Base-by-base conservation (phyloP, 2,113 vertebrate species). In the Piliocolobus tephrosceles region DNA sequence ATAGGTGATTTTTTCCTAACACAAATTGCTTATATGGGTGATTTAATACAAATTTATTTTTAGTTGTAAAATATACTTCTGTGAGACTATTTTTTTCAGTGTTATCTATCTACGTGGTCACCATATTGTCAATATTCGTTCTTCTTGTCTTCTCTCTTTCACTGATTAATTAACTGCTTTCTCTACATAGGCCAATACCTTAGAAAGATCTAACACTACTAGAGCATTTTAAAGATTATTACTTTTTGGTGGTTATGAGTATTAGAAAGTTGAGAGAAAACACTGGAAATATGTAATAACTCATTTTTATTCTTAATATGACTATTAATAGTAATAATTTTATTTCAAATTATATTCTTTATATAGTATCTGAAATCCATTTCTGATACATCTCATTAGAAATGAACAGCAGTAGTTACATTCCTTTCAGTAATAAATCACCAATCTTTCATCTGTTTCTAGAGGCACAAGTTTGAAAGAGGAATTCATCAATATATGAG, bases 351-450 rank as follows among this genome's bases (percentile, higher is more conserved):
- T 3, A 0, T 2, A 95, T 47, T 68, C 8, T 8, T 35, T 87
- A 32, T 17, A n/a, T 10, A 30, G 3, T 45, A 40, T 32, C 55
- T 90, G 55, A 94, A 88, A 83, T 45, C 18, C 2, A 57, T 64
- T 88, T 92, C 6, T 43, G 23, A 45, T 40, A 8, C 1, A 38
- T 61, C 30, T 93, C 8, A 66, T 83, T 84, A 91, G 18, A 95
- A 78, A 86, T 78, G 20, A 40, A 38, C 14, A 72, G 3, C 10
- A 55, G 30, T 30, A 2, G 1, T 78, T 85, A 45, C 4, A n/a
- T 52, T 80, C 14, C 2, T 32, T 73, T 92, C 13, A 79, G 78
- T 93, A 97, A 94, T 92, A 96, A 91, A 94, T 94, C 17, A 83
- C 5, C 23, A 78, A 81, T 0, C 10, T 88, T 80, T 93, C 27